Evolutionary conservation across 2,113 vertebrate species (phyloP), one percentile per base, ranked within the genome.

Genomic region (Apteryx owenii): DNA sequence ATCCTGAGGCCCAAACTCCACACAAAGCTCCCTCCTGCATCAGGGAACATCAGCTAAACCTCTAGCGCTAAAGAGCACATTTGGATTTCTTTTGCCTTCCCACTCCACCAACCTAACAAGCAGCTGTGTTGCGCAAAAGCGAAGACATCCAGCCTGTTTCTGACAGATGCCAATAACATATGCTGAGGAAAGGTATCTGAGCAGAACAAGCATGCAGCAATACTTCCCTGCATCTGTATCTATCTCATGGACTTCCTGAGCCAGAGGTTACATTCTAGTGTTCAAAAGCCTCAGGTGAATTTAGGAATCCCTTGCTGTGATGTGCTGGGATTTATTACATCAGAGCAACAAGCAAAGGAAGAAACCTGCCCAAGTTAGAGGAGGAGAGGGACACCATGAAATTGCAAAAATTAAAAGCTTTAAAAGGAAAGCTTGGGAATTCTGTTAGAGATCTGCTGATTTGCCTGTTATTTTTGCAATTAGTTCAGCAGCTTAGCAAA

Each of bases 201-300:
- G 14, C 26, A 12, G 51, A 25, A n/a, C 10, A 3, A 25, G 25
- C 18, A 1, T 0, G 4, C 61, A 25, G 2, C 38, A 25, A 44
- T 3, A 48, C 68, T 2, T 29, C 53, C 66, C 93, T 33, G 33
- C 81, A 6, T 3, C 83, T 20, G 36, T 7, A 38, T 38, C 21
- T 12, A 31, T 9, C 62, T 29, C 61, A 0, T 2, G 54, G 68
- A 12, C 10, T 60, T 64, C 8, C 72, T 78, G 18, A 60, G 50
- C 20, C 79, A 58, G 46, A 72, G 60, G 46, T 33, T 22, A 1
- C 12, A 46, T 72, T 78, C 68, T 6, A 3, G 54, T 4, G 4
- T 18, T 46, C 64, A 68, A 77, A 80, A 31, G 3, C 64, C 33
- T 62, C 26, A 20, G 20, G 2, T 29, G 25, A 50, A 50, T 50